phyloP scores from a whole-genome alignment of 2,797 vertebrate species.

The Liasis olivaceus region DNA sequence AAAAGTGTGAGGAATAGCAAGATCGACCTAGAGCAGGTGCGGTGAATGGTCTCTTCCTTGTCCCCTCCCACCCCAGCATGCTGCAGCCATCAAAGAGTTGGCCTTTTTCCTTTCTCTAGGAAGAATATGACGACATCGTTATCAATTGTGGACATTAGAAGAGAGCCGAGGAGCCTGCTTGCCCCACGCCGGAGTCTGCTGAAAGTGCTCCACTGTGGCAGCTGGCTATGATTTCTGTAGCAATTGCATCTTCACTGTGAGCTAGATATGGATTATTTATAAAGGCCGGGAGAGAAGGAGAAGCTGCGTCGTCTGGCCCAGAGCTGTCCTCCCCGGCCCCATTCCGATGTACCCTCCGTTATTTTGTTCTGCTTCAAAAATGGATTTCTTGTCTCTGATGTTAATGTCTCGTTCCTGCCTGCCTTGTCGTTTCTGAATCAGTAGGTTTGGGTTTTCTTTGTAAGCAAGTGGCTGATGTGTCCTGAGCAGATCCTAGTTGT shows the following conservation, averaged over 20 bases:
- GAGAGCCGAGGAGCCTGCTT: neutral
- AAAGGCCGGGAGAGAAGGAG: neutral
- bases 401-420: neutral
- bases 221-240: conserved; percentile 5
- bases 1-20: too few species aligned
- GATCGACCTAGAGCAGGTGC: too few species aligned
- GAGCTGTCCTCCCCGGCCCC: neutral
- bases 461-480: neutral
- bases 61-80: fast-evolving
- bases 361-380: neutral
- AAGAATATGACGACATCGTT: conserved; percentile 79
- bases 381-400: neutral
- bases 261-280: conserved; percentile 22
- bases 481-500: neutral
- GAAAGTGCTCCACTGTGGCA: neutral
- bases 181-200: neutral
- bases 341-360: neutral
- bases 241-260: conserved; percentile 33
- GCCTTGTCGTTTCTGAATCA: neutral
- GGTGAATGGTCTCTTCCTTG: too few species aligned
- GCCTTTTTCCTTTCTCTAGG: conserved; percentile 56
- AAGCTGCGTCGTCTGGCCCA: neutral
- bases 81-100: neutral
- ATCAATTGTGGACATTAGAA: conserved; percentile 69
- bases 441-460: neutral